A percentile compares a stretch with the other conserved stretches of the same genome.
Conservation (phyloP, 2,888 invertebrate genomes). For the Rhorus exstirpatorius region DNA sequence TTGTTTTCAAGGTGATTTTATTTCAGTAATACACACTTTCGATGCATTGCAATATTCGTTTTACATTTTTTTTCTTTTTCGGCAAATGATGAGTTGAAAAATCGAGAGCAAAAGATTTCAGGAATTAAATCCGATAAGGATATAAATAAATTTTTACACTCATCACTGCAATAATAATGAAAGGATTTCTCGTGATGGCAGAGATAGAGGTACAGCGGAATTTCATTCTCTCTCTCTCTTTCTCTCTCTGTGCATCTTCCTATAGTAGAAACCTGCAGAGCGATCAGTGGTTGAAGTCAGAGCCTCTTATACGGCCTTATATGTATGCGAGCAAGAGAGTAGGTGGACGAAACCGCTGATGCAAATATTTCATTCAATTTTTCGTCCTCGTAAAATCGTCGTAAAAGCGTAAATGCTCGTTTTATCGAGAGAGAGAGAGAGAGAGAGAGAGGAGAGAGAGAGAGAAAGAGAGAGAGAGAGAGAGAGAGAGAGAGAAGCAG, state of each 20-base stretch:
- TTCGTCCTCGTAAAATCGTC: constrained; percentile 68
- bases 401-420: constrained; percentile 63
- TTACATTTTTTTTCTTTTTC: neutral
- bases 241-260: neutral
- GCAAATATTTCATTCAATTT: constrained; percentile 69
- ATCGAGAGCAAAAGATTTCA: constrained; percentile 9
- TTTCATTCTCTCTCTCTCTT: neutral
- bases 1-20: neutral
- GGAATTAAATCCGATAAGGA: constrained; percentile 34
- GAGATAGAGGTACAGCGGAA: neutral
- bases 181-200: constrained; percentile 2
- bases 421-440: constrained; percentile 29
- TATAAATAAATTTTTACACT: constrained; percentile 49
- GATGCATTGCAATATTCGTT: neutral
- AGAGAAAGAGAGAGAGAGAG: constrained; percentile 4
- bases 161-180: constrained; percentile 32
- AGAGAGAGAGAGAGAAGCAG: constrained; percentile 1
- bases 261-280: constrained; percentile 18
- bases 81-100: neutral
- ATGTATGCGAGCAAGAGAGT: constrained; percentile 36
- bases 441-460: constrained; percentile 1
- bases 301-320: constrained; percentile 39
- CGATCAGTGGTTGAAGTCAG: constrained; percentile 51
- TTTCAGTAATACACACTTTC: neutral
- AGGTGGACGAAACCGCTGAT: constrained; percentile 62